A percentile compares a stretch with the other conserved stretches of the same genome.
These are phyloP conservation scores for Acronicta alni DNA, from an alignment of 2,888 invertebrate genomes.

Conservation along the genomic window DNA sequence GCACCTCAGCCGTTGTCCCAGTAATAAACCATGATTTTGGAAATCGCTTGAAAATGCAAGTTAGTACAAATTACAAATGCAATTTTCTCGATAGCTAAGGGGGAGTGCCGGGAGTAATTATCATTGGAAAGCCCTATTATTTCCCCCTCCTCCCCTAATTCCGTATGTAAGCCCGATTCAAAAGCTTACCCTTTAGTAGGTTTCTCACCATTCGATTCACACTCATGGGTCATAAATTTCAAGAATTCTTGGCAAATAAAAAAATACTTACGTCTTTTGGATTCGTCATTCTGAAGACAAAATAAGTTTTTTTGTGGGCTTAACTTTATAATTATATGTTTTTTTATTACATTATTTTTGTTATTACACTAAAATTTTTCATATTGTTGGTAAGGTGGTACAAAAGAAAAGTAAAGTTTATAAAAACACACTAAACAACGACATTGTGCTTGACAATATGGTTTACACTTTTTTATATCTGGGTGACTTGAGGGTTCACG, in stretches of 20 bases:
- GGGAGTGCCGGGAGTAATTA: too few species aligned
- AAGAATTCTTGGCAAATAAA: neutral
- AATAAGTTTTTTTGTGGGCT: constrained; percentile 8
- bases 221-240: neutral
- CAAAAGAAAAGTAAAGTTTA: neutral
- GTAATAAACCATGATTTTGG: too few species aligned
- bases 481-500: neutral
- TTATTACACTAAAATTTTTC: constrained; percentile 26
- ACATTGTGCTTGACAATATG: constrained; percentile 28
- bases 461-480: constrained; percentile 22
- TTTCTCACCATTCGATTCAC: too few species aligned
- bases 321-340: neutral
- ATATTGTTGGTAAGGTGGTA: constrained; percentile 13
- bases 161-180: too few species aligned
- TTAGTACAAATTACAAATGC: too few species aligned
- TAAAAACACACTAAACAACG: neutral
- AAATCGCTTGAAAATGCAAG: too few species aligned
- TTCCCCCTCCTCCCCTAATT: too few species aligned
- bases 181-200: too few species aligned
- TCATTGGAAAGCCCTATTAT: too few species aligned
- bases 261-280: constrained; percentile 41
- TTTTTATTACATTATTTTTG: constrained; percentile 5
- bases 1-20: too few species aligned
- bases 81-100: too few species aligned
- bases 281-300: constrained; percentile 13